Conservation (phyloP, 2,797 vertebrate species). For the Uromys caudimaculatus region DNA sequence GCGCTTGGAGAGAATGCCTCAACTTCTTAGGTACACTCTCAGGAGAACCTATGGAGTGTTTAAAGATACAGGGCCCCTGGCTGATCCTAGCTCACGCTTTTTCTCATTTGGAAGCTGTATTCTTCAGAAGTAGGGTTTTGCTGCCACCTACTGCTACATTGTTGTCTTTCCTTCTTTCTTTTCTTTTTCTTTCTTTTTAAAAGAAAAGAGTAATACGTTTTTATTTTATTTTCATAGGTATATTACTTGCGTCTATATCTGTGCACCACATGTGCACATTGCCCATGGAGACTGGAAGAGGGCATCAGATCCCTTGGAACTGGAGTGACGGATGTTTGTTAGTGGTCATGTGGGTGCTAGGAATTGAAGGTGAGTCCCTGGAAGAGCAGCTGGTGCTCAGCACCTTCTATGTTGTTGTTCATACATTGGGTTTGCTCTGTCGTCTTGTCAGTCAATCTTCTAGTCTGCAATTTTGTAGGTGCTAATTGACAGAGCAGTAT, state of each 20-base stretch:
- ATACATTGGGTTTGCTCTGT: not conserved
- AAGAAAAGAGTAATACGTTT: not conserved
- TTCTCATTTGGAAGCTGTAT: not conserved
- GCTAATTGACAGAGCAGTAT: not conserved
- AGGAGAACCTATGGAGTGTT: not conserved
- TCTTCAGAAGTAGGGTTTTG: constrained; percentile 23
- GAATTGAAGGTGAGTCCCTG: not conserved
- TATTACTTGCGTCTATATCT: not conserved
- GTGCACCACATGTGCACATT: not conserved
- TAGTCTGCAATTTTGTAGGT: not conserved
- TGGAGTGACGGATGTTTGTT: not conserved
- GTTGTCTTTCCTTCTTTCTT: not conserved
- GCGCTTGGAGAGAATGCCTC: not conserved
- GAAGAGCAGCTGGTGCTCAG: not conserved
- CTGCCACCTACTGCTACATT: constrained; percentile 70
- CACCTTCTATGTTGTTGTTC: not conserved
- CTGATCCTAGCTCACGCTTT: not conserved
- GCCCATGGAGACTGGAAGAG: not conserved
- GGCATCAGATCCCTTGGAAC: not conserved
- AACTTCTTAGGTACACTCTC: not conserved
- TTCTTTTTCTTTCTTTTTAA: no score
- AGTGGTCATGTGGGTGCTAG: not conserved
- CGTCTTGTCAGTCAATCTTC: not conserved
- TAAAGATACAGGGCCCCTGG: not conserved
- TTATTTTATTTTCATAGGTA: not conserved